phyloP scores from a whole-genome alignment of 2,113 vertebrate genomes.

The Microtus richardsoni region DNA sequence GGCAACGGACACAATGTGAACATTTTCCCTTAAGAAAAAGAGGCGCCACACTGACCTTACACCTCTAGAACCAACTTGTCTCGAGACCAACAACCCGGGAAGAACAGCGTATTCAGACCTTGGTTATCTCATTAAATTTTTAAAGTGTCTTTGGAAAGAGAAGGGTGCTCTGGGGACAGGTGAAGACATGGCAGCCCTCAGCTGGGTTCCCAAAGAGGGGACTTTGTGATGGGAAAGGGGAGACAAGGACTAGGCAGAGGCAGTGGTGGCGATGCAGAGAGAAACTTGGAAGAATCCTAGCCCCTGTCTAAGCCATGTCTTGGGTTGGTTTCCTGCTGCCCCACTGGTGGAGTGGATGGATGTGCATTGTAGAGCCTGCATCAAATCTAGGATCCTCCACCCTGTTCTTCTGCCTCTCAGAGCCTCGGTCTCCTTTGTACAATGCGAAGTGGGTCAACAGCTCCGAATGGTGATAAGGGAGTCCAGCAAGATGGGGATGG shows the following conservation, averaged over 20 bases:
- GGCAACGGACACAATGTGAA: neutral
- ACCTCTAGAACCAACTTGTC: constrained; percentile 5
- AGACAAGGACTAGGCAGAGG: accelerated
- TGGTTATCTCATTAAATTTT: constrained; percentile 14
- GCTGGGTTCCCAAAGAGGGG: neutral
- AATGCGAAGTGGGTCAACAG: neutral
- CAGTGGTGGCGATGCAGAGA: neutral
- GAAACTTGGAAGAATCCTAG: neutral
- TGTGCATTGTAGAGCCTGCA: accelerated
- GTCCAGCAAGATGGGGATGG: neutral
- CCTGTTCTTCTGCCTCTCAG: neutral
- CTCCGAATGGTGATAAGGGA: neutral
- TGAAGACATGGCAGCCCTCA: neutral
- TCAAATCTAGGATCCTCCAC: neutral
- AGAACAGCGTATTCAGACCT: constrained; percentile 36
- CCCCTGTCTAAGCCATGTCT: neutral
- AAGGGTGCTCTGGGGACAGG: constrained; percentile 10
- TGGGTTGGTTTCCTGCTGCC: neutral
- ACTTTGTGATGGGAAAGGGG: neutral
- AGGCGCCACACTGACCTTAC: neutral
- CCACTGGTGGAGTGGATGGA: neutral
- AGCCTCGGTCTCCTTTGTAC: neutral
- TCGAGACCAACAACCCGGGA: neutral
- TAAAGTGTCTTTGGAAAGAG: constrained; percentile 61
- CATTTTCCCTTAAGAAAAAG: constrained; percentile 25